Evolutionary conservation across 2,888 invertebrate species (phyloP).

Genomic region (Spicauda simplicius): DNA sequence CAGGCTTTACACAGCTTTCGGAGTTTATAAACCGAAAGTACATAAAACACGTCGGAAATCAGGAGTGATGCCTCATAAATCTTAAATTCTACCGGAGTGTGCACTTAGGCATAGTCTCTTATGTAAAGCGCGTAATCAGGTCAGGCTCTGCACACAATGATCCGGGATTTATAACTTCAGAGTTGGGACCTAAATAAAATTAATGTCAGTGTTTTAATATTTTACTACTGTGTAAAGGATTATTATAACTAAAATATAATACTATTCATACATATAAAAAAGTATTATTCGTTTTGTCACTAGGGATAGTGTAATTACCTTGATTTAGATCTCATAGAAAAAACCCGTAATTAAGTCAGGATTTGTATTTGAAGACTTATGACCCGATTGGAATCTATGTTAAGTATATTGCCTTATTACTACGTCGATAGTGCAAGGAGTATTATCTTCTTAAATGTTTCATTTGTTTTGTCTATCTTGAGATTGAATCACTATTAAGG

Average conservation of each 20-base stretch:
- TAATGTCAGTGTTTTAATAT: too few species aligned
- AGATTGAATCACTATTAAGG: background rate
- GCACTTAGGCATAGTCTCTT: background rate
- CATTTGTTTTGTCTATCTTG: background rate
- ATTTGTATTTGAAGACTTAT: background rate
- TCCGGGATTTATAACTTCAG: background rate
- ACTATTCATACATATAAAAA: too few species aligned
- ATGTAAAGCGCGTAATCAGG: background rate
- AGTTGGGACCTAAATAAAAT: background rate
- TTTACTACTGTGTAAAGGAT: too few species aligned
- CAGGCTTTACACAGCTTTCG: conserved; percentile 21
- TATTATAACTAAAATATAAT: too few species aligned
- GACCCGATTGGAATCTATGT: too few species aligned
- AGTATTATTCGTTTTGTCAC: background rate
- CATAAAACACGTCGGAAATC: too few species aligned
- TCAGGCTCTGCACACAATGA: background rate
- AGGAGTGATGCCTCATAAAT: too few species aligned
- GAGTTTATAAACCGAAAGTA: too few species aligned
- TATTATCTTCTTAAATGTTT: too few species aligned
- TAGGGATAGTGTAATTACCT: background rate
- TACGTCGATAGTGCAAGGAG: too few species aligned
- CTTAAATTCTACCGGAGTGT: background rate
- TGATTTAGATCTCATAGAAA: conserved; percentile 15
- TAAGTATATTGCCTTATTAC: too few species aligned
- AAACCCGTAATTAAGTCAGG: conserved; percentile 41